phyloP scores from a whole-genome alignment of 2,113 vertebrate species.

The Poeciliopsis turrubarensis region DNA sequence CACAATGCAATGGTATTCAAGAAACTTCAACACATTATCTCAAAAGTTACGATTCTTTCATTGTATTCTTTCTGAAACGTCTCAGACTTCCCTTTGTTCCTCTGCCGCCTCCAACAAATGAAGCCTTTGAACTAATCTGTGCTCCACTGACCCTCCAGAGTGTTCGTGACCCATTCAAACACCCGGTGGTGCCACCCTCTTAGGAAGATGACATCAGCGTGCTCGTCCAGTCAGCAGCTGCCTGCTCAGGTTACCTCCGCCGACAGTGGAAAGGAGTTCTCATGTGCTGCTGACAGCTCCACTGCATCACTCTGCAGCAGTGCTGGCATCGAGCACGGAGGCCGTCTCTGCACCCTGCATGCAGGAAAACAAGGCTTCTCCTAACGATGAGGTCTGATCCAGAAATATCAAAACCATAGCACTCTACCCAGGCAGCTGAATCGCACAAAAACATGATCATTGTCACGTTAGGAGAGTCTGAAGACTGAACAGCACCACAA shows the following conservation, averaged over 20 bases:
- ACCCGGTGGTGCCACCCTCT: slow-evolving; percentile 34
- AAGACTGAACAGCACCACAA: not conserved
- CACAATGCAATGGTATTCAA: not conserved
- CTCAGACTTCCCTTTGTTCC: not conserved
- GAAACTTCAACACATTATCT: no score
- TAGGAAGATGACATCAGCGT: slow-evolving; percentile 56
- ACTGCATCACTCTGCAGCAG: slow-evolving; percentile 80
- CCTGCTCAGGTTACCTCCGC: slow-evolving; percentile 67
- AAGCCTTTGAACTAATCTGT: slow-evolving; percentile 8
- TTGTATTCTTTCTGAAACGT: not conserved
- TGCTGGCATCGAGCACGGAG: slow-evolving; percentile 43
- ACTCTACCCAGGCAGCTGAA: not conserved
- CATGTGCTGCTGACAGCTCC: slow-evolving; percentile 54
- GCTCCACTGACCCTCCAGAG: slow-evolving; percentile 10
- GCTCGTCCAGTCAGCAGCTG: slow-evolving; percentile 42
- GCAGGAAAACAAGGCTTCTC: slow-evolving; percentile 55
- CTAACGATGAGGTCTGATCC: slow-evolving; percentile 47
- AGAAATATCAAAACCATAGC: slow-evolving; percentile 45
- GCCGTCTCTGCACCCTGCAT: slow-evolving; percentile 49
- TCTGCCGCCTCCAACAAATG: not conserved
- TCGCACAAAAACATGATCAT: not conserved
- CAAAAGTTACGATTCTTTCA: not conserved
- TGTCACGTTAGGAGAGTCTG: not conserved
- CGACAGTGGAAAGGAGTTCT: slow-evolving; percentile 55
- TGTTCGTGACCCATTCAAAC: slow-evolving; percentile 12